phyloP scores from a whole-genome alignment of 2,888 invertebrate species.

The Creontiades dilutus region DNA sequence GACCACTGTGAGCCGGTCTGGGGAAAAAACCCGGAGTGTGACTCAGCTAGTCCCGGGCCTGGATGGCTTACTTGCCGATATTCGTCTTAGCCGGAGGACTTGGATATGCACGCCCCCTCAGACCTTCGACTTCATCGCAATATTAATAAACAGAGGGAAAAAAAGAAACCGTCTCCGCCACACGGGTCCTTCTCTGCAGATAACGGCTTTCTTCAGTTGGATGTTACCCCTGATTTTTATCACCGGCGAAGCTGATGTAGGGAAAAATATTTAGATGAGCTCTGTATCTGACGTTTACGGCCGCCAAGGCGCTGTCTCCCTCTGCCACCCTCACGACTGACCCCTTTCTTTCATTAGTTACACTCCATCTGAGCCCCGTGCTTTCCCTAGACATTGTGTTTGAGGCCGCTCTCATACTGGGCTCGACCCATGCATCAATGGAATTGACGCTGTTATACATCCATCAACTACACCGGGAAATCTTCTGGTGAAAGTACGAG shows the following conservation, averaged over 20 bases:
- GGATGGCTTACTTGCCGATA: neutral
- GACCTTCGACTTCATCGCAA: neutral
- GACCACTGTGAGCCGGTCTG: no score
- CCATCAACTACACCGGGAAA: neutral
- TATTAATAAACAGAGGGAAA: neutral
- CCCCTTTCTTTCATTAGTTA: slow-evolving; percentile 62
- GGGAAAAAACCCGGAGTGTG: no score
- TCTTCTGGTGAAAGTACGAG: neutral
- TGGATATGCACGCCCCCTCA: slow-evolving; percentile 6
- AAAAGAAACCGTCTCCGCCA: neutral
- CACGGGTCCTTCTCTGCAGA: slow-evolving; percentile 21
- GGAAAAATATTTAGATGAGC: slow-evolving; percentile 65
- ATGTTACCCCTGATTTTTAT: slow-evolving; percentile 41
- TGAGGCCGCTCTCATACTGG: neutral
- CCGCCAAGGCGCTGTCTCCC: neutral
- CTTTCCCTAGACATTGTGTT: slow-evolving; percentile 16
- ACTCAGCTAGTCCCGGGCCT: no score
- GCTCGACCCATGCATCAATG: neutral
- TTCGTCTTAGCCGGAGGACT: neutral
- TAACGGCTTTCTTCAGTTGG: neutral
- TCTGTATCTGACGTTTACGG: slow-evolving; percentile 57
- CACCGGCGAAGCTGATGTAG: slow-evolving; percentile 38
- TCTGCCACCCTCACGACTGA: slow-evolving; percentile 19
- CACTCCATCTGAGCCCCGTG: slow-evolving; percentile 47
- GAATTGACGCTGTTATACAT: slow-evolving; percentile 20